phyloP scores from a whole-genome alignment of 2,113 vertebrate genomes.

The Tetrax tetrax region DNA sequence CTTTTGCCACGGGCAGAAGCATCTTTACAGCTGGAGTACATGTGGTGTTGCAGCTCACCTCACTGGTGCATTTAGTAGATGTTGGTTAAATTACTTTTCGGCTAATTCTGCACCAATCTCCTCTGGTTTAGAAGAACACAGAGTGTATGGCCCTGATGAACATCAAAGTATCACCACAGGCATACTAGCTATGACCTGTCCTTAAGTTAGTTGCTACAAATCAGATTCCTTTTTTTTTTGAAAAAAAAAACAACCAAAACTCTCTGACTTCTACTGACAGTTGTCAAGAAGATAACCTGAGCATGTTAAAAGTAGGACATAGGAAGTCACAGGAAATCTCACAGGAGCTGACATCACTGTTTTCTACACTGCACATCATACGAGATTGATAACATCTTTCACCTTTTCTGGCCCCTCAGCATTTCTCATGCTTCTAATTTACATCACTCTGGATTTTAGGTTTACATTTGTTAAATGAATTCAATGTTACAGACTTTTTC shows the following conservation, averaged over 20 bases:
- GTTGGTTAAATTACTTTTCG: not conserved
- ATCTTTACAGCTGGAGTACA: not conserved
- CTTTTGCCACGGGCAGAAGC: not conserved
- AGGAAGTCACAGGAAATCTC: not conserved
- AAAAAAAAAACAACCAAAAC: too few relatives aligned
- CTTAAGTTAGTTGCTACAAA: not conserved
- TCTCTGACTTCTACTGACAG: not conserved
- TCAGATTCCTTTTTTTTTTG: not conserved
- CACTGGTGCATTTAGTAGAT: not conserved
- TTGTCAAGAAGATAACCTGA: not conserved
- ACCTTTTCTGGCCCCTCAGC: not conserved
- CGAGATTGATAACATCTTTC: not conserved
- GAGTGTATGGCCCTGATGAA: not conserved
- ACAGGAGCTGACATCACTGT: not conserved
- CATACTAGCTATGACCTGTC: not conserved
- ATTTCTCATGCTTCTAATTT: not conserved
- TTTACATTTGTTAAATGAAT: not conserved
- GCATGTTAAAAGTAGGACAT: not conserved
- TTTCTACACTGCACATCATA: not conserved
- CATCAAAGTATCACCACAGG: not conserved
- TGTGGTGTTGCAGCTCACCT: not conserved
- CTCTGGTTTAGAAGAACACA: not conserved
- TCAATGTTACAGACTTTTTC: not conserved
- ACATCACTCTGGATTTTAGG: not conserved
- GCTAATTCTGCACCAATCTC: not conserved